phyloP scores from a whole-genome alignment of 2,888 invertebrate species.

The Polydrusus cervinus region DNA sequence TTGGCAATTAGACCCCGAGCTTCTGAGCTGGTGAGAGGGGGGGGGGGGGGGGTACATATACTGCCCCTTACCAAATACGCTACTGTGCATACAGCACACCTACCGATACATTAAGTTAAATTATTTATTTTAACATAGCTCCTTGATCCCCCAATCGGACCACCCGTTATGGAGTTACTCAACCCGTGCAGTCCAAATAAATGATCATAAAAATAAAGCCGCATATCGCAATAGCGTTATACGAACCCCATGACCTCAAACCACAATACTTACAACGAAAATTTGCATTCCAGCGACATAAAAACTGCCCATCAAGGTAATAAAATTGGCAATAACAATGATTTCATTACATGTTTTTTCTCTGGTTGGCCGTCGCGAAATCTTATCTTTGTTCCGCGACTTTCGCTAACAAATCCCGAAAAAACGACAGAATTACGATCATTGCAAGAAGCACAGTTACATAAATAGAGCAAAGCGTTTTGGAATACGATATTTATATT shows the following conservation, averaged over 20 bases:
- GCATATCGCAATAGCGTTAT: conserved; percentile 40
- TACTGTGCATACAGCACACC: no score
- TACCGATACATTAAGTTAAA: not conserved
- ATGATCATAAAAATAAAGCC: conserved; percentile 47
- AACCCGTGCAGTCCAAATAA: conserved; percentile 36
- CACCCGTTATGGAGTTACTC: conserved; percentile 49
- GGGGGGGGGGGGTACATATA: no score
- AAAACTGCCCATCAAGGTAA: conserved; percentile 57
- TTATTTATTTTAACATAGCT: not conserved
- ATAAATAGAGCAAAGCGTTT: not conserved
- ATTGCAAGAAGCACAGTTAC: not conserved
- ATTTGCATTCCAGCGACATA: conserved; percentile 56
- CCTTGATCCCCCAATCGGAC: conserved; percentile 34
- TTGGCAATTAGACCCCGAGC: no score
- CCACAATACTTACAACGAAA: conserved; percentile 51
- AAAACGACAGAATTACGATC: conserved; percentile 18
- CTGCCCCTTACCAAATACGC: no score
- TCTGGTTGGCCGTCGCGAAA: conserved; percentile 42
- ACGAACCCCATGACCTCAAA: conserved; percentile 50
- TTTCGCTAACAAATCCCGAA: conserved; percentile 46
- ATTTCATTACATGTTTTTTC: conserved; percentile 62
- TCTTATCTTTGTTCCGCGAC: conserved; percentile 43
- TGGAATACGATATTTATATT: not conserved
- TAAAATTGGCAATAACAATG: conserved; percentile 62
- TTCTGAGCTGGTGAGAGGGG: no score